Conservation (phyloP, 2,113 vertebrate species). For the Brienomyrus longianalis region DNA sequence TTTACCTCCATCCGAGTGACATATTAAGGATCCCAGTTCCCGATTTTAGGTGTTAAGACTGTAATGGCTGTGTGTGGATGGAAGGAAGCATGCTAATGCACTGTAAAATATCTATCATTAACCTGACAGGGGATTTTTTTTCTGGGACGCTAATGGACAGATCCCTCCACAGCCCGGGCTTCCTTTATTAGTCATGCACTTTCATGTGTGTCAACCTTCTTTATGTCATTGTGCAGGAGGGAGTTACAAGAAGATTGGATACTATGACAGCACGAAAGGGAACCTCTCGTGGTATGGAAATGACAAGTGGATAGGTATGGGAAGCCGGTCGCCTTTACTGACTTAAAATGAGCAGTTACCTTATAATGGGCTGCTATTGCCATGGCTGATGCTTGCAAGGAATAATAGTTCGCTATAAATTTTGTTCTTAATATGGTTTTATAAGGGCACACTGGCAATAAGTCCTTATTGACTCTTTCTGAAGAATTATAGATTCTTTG, state of each 20-base stretch:
- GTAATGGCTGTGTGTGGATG: not conserved
- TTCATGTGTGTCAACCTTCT: not conserved
- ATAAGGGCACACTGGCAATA: not conserved
- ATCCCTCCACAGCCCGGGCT: not conserved
- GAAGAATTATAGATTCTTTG: not conserved
- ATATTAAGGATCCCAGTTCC: not conserved
- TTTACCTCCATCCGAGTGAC: not conserved
- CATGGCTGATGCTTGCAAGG: not conserved
- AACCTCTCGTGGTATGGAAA: conserved; percentile 83
- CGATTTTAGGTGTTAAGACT: not conserved
- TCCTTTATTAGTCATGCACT: not conserved
- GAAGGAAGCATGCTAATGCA: not conserved
- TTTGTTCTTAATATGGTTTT: not conserved
- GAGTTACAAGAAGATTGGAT: conserved; percentile 86
- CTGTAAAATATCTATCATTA: not conserved
- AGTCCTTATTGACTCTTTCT: not conserved
- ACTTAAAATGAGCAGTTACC: not conserved
- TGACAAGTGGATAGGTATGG: conserved; percentile 84
- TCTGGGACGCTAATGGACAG: not conserved
- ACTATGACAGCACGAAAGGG: conserved; percentile 88
- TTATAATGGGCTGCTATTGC: not conserved
- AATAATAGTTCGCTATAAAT: not conserved
- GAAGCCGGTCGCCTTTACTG: not conserved
- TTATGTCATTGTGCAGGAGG: conserved; percentile 57
- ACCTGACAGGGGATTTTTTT: not conserved